Conservation (phyloP, 2,888 invertebrate genomes). For the Azorinus chamasolen region DNA sequence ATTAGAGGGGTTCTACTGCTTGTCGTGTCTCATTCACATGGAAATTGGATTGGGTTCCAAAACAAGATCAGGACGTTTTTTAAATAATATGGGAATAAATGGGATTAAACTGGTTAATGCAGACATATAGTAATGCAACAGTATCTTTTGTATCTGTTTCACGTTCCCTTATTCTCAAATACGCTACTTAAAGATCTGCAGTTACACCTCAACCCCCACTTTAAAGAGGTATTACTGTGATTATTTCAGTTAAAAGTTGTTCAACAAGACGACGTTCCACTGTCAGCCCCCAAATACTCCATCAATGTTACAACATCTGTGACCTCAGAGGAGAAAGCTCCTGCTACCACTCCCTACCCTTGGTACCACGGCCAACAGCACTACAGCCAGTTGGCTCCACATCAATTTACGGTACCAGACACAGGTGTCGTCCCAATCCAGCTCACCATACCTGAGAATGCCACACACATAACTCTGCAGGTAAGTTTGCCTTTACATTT, state of each 20-base stretch:
- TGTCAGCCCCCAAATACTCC: constrained; percentile 56
- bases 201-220: too few relatives aligned
- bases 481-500: constrained; percentile 53
- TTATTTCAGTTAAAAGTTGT: constrained; percentile 77
- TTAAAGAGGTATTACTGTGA: too few relatives aligned
- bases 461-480: constrained; percentile 67
- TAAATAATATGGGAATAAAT: too few relatives aligned
- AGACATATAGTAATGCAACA: too few relatives aligned
- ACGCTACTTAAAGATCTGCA: too few relatives aligned
- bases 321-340: constrained; percentile 58
- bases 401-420: constrained; percentile 67
- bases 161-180: too few relatives aligned
- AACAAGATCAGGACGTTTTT: too few relatives aligned
- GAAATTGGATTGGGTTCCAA: too few relatives aligned
- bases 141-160: too few relatives aligned
- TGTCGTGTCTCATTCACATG: too few relatives aligned
- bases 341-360: constrained; percentile 46
- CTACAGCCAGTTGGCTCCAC: constrained; percentile 52
- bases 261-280: constrained; percentile 81
- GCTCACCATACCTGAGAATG: constrained; percentile 72
- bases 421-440: constrained; percentile 73
- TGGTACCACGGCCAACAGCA: constrained; percentile 57
- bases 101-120: too few relatives aligned
- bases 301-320: constrained; percentile 63
- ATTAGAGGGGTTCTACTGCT: too few relatives aligned